Base-by-base conservation (phyloP, 2,113 vertebrate species). In the Cephalopholis sonnerati region DNA sequence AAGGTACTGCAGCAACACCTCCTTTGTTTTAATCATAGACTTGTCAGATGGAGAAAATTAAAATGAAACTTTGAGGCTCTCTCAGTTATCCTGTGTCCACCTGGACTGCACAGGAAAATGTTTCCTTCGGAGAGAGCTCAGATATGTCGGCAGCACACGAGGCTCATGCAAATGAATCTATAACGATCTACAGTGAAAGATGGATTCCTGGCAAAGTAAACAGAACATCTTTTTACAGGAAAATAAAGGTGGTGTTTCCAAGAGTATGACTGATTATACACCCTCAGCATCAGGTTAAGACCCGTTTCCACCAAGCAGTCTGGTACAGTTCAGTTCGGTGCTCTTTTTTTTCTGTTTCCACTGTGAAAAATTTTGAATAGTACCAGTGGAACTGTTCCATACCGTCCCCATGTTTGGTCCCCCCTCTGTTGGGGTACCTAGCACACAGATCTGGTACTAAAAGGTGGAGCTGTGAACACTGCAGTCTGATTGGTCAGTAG, bases 11-110 rank as follows among this genome's bases (percentile, higher is more conserved):
- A 62, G 44, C 24, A 74, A 79, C n/a, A 58, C 57, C 59, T 29
- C 20, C 20, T 72, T 90, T 77, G 58, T 87, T 90, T 90, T 72
- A 91, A 84, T 90, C 74, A 84, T 50, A 62, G 54, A 58, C 66
- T 50, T 55, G 48, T 72, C 55, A 84, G 73, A 65, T 57, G 32
- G 44, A 48, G 24, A 77, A 77, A 82, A 82, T 63, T 27, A 50
- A 65, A 78, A 65, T 25, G 11, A 50, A 65, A 85, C 15, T 66
- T 39, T 22, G n/a, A 17, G 24, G 11, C 29, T 50, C 32, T 58
- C 4, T 59, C 3, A 0, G 29, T 82, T n/a, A 48, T 62, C 39
- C 10, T 3, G 12, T 15, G 17, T 61, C 62, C 25, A 57, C 13
- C 57, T 54, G 66, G 22, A 1, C n/a, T 71, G 3, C 1, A 13